Evolutionary conservation across 2,888 invertebrate genomes (phyloP).

Genomic region (Pseudeuparius sepicola): DNA sequence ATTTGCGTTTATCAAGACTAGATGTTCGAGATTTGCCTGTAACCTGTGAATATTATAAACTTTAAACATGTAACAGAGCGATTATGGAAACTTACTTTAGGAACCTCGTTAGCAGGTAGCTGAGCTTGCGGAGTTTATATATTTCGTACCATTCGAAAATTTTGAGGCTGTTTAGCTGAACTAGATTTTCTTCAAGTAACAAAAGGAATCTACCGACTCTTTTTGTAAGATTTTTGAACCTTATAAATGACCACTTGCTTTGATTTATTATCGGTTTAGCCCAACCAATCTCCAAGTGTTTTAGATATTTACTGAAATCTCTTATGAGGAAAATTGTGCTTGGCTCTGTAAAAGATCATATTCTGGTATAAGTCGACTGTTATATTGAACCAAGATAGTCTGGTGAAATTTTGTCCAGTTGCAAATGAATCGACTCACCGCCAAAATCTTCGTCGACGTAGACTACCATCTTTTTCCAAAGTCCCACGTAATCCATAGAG

Average conservation of each 20-base stretch:
- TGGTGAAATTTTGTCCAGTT: slow-evolving; percentile 1
- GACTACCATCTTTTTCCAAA: slow-evolving; percentile 6
- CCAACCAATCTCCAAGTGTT: slow-evolving; percentile 41
- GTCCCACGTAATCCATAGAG: slow-evolving; percentile 3
- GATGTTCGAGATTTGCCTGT: slow-evolving; percentile 36
- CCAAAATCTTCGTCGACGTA: slow-evolving; percentile 5
- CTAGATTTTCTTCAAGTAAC: slow-evolving; percentile 29
- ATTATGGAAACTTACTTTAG: slow-evolving; percentile 34
- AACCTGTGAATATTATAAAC: slow-evolving; percentile 33
- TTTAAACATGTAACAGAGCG: too few species aligned
- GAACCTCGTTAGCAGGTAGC: slow-evolving; percentile 33
- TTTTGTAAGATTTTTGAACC: slow-evolving; percentile 37
- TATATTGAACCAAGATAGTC: too few species aligned
- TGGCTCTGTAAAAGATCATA: slow-evolving; percentile 27
- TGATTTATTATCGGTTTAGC: slow-evolving; percentile 36
- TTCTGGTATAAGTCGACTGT: not conserved
- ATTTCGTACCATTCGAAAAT: slow-evolving; percentile 42
- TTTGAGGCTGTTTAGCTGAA: slow-evolving; percentile 38
- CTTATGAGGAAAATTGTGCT: slow-evolving; percentile 30
- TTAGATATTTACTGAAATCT: slow-evolving; percentile 40
- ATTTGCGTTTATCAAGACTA: slow-evolving; percentile 40
- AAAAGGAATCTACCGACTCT: slow-evolving; percentile 33
- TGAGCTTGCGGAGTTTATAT: slow-evolving; percentile 36
- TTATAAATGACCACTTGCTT: slow-evolving; percentile 35
- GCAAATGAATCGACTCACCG: not conserved